phyloP scores from a whole-genome alignment of 2,888 invertebrate species.

The Drosophila suboccidentalis region DNA sequence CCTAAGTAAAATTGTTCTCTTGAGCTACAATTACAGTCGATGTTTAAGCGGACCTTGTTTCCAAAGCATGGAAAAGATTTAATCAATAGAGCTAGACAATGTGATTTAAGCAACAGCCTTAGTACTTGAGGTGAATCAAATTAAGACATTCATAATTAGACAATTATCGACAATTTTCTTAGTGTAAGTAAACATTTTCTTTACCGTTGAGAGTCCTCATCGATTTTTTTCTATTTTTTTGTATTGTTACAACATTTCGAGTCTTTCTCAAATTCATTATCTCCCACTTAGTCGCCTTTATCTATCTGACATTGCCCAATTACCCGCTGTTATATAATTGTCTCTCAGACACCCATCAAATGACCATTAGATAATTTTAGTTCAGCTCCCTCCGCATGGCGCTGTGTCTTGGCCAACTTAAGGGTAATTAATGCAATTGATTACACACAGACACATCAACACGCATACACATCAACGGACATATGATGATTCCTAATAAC shows the following conservation, averaged over 20 bases:
- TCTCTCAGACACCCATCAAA: conserved; percentile 21
- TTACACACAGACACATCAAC: conserved; percentile 42
- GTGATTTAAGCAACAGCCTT: background rate
- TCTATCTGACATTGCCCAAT: conserved; percentile 5
- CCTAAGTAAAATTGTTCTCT: too few relatives aligned
- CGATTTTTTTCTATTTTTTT: background rate
- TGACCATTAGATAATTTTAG: conserved; percentile 47
- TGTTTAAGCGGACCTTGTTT: too few relatives aligned
- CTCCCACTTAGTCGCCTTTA: too few relatives aligned
- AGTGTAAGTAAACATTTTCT: background rate
- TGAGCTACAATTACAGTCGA: background rate
- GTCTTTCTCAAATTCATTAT: background rate
- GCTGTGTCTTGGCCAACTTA: conserved; percentile 54
- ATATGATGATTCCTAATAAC: conserved; percentile 79
- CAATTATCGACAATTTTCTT: background rate
- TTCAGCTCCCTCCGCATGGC: conserved; percentile 43
- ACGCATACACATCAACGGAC: conserved; percentile 45
- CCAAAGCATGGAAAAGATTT: too few relatives aligned
- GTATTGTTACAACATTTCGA: background rate
- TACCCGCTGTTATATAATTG: conserved; percentile 19
- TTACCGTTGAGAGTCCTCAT: background rate
- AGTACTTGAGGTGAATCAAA: too few relatives aligned
- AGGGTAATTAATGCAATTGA: conserved; percentile 71
- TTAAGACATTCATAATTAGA: too few relatives aligned
- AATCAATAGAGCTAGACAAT: background rate